phyloP scores from a whole-genome alignment of 1,140 invertebrate species.

The fruit fly (Drosophila melanogaster) region DNA sequence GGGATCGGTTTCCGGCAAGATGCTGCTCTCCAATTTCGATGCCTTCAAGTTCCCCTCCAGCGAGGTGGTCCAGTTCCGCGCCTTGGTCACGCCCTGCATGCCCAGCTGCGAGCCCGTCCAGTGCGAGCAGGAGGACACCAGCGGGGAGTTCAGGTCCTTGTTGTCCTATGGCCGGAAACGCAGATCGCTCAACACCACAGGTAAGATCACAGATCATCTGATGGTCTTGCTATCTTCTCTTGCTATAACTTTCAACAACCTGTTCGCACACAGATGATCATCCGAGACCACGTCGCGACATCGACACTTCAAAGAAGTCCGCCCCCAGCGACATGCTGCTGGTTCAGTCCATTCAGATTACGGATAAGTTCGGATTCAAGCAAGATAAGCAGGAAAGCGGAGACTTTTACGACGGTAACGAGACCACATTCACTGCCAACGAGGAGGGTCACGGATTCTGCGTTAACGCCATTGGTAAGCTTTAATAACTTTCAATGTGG shows the following conservation, averaged over 20 bases:
- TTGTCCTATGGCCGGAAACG: conserved; percentile 90
- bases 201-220: conserved; percentile 6
- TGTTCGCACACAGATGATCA: conserved; percentile 9
- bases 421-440: conserved; percentile 87
- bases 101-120: conserved; percentile 95
- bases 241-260: not conserved
- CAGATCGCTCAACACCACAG: conserved; percentile 54
- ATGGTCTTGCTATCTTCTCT: not conserved
- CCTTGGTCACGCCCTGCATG: conserved; percentile 96
- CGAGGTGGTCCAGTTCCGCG: conserved; percentile 97
- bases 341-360: conserved; percentile 95
- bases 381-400: conserved; percentile 75
- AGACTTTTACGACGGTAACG: conserved; percentile 79
- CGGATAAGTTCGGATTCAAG: conserved; percentile 95
- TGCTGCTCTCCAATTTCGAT: conserved; percentile 95
- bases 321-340: conserved; percentile 91
- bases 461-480: conserved; percentile 87
- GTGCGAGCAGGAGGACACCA: conserved; percentile 91
- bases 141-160: conserved; percentile 91
- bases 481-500: not conserved
- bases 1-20: conserved; percentile 90
- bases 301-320: conserved; percentile 39
- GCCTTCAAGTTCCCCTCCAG: conserved; percentile 98
- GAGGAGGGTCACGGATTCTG: conserved; percentile 87
- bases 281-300: conserved; percentile 31